Base-by-base conservation (phyloP, 2,113 vertebrate species). In the Chitala chitala region DNA sequence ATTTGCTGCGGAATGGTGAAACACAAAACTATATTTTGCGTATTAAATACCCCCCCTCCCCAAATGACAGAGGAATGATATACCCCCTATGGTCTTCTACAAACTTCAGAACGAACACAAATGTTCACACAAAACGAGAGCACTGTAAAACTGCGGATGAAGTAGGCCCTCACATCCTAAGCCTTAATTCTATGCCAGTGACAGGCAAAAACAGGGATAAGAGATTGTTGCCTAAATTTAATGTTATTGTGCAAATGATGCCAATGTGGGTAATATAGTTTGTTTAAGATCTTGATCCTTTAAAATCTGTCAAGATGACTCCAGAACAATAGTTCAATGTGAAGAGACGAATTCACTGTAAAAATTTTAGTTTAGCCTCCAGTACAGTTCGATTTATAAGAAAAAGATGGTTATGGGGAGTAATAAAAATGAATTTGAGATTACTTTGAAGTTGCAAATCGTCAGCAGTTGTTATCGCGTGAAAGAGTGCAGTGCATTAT, bases 1-100 rank as follows among this genome's bases (percentile, higher is more conserved):
- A 79, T 81, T 84, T 80, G 63, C 76, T 74, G 61, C 64, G 69
- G 63, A 75, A 76, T 63, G 38, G 69, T 46, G 70, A 79, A 80
- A 68, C 72, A 61, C 38, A 77, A 69, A 75, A 77, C 64, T 66
- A 54, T 36, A 59, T 70, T 44, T 70, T 71, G 46, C 72, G n/a
- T 64, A 71, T 46, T 72, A 79, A 79, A 73, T 72, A 76, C 44
- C 42, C 61, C 74, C 33, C 59, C 59, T 20, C 24, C 29, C 33
- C 50, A 77, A 72, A 78, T 48, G 20, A 12, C 20, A 68, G 76
- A 75, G 42, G 40, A 46, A 22, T 66, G 64, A 66, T 33, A 61
- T 26, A 10, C 12, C 2, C 2, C 40, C 42, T 7, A 68, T 17
- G 12, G 42, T n/a, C n/a, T n/a, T n/a, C n/a, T n/a, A n/a, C n/a